Evolutionary conservation across 2,888 invertebrate species (phyloP), one percentile per base, ranked within the genome.

Genomic region (Nudaria mundana): DNA sequence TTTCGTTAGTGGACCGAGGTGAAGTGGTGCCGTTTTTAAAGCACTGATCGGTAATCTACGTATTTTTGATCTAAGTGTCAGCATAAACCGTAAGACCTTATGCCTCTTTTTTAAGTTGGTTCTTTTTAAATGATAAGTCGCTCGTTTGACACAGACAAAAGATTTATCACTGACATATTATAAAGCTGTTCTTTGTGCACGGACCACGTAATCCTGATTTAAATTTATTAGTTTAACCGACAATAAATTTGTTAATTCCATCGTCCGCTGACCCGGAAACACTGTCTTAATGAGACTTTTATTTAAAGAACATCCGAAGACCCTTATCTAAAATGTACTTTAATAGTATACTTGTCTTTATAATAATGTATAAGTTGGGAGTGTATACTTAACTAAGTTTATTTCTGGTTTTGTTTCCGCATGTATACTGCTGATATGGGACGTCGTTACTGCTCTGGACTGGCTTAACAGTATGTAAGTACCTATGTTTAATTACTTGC

Each of bases 151-250:
- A 69, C 65, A 66, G 66, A 66, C 70, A 57, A 65, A 66, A 80
- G 81, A 82, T 85, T 84, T 85, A 85, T 83, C 76, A 71, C 71
- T 66, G 74, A 71, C 76, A 81, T 82, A 84, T 86, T 83, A 82
- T 83, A 84, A 81, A 80, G 81, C 80, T 76, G 76, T 76, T 76
- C 81, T 80, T 76, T 77, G 80, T 80, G 76, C 76, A 66, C 71
- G 76, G 71, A 73, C 78, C 75, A 71, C 71, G 78, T 87, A 86
- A 88, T 86, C 86, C 86, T 68, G 77, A 78, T 82, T 77, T 68
- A 79, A 87, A 88, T 88, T 87, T 88, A 88, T 86, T 86, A 82
- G 81, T 80, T 77, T 72, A 76, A 69, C 75, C 74, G 67, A 76
- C 82, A 72, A 81, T 87, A 86, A 86, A 88, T 88, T 83, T 75